phyloP scores from a whole-genome alignment of 2,797 vertebrate species.

The Podarcis siculus region DNA sequence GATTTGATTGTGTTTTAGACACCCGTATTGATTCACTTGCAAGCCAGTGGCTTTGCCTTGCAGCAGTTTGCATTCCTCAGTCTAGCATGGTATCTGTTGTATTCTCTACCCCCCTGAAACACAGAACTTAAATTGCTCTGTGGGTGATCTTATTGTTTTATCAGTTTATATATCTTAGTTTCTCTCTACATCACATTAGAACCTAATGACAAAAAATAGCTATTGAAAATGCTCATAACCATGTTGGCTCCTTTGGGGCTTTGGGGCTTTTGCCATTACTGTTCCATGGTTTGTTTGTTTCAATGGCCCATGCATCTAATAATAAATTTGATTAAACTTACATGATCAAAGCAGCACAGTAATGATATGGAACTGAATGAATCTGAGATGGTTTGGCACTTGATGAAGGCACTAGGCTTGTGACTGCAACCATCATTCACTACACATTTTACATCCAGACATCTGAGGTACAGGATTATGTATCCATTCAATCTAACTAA shows the following conservation, averaged over 20 bases:
- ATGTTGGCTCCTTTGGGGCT: neutral
- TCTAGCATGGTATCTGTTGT: constrained; percentile 16
- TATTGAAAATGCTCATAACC: neutral
- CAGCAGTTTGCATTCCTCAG: constrained; percentile 27
- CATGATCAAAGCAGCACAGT: neutral
- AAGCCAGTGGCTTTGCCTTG: constrained; percentile 49
- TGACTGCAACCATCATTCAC: neutral
- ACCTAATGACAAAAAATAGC: constrained; percentile 23
- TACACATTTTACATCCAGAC: neutral
- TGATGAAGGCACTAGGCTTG: neutral
- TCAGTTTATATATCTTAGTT: neutral
- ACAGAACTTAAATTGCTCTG: constrained; percentile 9
- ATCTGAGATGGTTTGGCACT: neutral
- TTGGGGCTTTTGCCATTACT: neutral
- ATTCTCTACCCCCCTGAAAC: constrained; percentile 27
- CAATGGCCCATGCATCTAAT: neutral
- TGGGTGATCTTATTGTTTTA: constrained; percentile 33
- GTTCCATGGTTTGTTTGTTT: neutral
- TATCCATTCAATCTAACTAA: neutral
- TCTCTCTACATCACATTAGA: neutral
- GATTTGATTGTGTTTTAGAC: constrained; percentile 60
- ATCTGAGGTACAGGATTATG: neutral
- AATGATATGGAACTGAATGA: neutral
- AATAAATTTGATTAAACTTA: neutral
- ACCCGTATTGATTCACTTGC: constrained; percentile 44